phyloP scores from a whole-genome alignment of 2,113 vertebrate species.

The Neoarius graeffei region DNA sequence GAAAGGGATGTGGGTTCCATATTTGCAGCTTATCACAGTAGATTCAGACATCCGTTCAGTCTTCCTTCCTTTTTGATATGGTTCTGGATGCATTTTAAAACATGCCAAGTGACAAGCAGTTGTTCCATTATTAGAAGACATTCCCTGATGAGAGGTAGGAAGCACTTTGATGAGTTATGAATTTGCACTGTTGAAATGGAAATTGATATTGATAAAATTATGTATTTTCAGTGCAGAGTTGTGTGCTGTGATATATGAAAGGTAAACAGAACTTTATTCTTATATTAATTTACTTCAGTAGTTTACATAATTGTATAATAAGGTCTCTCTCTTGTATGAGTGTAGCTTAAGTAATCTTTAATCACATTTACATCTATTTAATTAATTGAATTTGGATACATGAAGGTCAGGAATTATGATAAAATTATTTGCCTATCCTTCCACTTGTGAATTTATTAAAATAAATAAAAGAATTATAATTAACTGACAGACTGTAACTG shows the following conservation, averaged over 20 bases:
- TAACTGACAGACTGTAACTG: neutral
- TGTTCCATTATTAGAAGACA: neutral
- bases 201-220: neutral
- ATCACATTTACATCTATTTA: neutral
- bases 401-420: neutral
- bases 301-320: neutral
- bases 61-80: neutral
- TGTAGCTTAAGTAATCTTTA: neutral
- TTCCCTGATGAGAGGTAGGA: constrained; percentile 27
- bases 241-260: neutral
- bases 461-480: neutral
- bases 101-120: neutral
- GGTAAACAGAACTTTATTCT: neutral
- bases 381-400: neutral
- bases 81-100: constrained; percentile 23
- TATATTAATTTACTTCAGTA: neutral
- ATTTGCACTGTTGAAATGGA: neutral
- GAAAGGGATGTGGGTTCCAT: neutral
- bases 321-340: neutral
- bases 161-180: neutral
- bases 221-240: neutral
- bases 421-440: neutral
- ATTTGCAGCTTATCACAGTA: constrained; percentile 14
- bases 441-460: neutral
- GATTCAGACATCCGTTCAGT: constrained; percentile 37